Evolutionary conservation across 2,888 invertebrate species (phyloP), one percentile per base, ranked within the genome.

Genomic region (Eudasyphora cyanicolor): DNA sequence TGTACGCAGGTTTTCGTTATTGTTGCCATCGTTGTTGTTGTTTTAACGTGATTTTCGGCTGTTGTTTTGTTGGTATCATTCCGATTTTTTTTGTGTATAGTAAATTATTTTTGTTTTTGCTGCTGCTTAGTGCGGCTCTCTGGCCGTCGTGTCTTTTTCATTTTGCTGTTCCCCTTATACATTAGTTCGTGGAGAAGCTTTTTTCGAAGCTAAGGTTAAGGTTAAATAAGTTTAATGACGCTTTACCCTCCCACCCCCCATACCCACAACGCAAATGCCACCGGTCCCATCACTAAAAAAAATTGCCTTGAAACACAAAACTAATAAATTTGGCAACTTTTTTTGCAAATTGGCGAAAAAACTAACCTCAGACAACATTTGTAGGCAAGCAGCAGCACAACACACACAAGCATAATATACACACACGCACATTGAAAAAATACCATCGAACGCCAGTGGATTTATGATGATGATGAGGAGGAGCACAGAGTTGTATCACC

Each of bases 141-240:
- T 82, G 76, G 71, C 69, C 35, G 62, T 32, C 49, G 54, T 54
- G 74, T 14, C 71, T 45, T 73, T 74, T 85, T 85, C 76, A 27
- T 78, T 82, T 85, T 82, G 73, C 77, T 91, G 90, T 82, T 89
- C 89, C 90, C 90, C 90, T 89, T 87, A 88, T 90, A 88, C 87
- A 87, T 87, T 89, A 89, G 90, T 89, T 91, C 89, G 90, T 87
- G 86, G 87, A 89, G 89, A 90, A 91, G 90, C 90, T 91, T 91
- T 91, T 91, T 91, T 90, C 90, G 90, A 89, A 90, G 90, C 89
- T 89, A 90, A 89, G 89, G 90, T 89, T 89, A 89, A 89, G 89
- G 89, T 89, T 89, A 90, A 67, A 76, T 76, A 75, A 67, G 42
- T 38, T 67, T 38, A 67, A 21, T 42, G 67, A 67, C 67, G 67